phyloP scores from a whole-genome alignment of 2,888 invertebrate species.

The Exocentrus adspersus region DNA sequence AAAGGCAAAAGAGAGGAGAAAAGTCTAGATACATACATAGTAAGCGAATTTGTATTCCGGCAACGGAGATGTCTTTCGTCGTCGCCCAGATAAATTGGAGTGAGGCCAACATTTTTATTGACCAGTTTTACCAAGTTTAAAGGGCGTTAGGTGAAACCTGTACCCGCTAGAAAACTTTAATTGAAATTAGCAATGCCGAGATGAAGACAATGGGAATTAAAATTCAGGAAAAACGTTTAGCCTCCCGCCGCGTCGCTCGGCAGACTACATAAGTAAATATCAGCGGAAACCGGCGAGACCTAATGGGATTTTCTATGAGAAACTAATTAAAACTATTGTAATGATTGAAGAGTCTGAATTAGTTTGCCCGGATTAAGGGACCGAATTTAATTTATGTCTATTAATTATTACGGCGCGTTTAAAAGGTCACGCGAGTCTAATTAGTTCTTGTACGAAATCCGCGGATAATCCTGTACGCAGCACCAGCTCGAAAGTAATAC shows the following conservation, averaged over 20 bases:
- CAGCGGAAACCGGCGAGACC: conserved; percentile 1
- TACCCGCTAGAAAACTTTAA: conserved; percentile 34
- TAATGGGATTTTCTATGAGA: conserved; percentile 8
- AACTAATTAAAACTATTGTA: conserved; percentile 12
- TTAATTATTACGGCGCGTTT: not conserved
- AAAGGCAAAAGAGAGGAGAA: not conserved
- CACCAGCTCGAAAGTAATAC: too few species aligned
- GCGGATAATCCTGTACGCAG: too few species aligned
- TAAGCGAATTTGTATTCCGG: conserved; percentile 19
- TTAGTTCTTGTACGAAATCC: too few species aligned
- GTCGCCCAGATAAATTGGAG: conserved; percentile 31
- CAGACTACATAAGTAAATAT: conserved; percentile 19
- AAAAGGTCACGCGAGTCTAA: too few species aligned
- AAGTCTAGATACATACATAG: conserved; percentile 8
- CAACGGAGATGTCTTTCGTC: conserved; percentile 10
- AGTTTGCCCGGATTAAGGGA: not conserved
- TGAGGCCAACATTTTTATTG: conserved; percentile 42
- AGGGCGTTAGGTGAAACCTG: conserved; percentile 28
- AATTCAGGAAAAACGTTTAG: conserved; percentile 4
- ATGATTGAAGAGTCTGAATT: not conserved
- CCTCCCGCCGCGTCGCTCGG: not conserved
- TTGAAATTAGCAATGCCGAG: conserved; percentile 35
- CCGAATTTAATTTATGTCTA: not conserved
- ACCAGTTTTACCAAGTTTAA: conserved; percentile 33
- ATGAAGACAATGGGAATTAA: conserved; percentile 27